A percentile compares a stretch with the other conserved stretches of the same genome.
Conservation (phyloP, 1,140 invertebrate species). For the Charaxes varanes region DNA sequence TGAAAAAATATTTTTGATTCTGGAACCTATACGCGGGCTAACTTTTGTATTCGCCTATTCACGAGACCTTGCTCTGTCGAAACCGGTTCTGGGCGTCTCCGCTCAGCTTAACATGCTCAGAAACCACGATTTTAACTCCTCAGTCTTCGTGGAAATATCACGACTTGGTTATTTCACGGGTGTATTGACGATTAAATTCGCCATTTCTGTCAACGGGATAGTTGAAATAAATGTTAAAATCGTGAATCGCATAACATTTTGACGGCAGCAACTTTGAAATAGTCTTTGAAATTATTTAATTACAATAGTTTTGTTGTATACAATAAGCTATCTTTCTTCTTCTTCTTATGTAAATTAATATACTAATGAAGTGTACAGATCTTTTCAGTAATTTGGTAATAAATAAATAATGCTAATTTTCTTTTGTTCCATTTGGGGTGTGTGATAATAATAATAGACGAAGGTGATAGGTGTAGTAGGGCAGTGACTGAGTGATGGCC, state of each 20-base stretch:
- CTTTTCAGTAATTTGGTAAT: too few species aligned
- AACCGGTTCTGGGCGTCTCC: conserved; percentile 53
- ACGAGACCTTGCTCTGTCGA: conserved; percentile 28
- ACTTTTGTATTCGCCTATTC: conserved; percentile 14
- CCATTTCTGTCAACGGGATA: conserved; percentile 10
- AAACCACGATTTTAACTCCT: conserved; percentile 25
- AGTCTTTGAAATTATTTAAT: too few species aligned
- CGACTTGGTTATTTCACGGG: conserved; percentile 26
- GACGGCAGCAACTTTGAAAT: too few species aligned
- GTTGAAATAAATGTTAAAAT: conserved; percentile 5
- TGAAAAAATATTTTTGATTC: neutral
- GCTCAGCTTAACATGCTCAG: conserved; percentile 29
- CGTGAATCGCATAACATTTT: neutral
- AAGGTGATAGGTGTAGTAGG: too few species aligned
- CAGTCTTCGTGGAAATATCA: conserved; percentile 22
- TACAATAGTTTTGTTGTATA: too few species aligned
- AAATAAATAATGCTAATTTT: too few species aligned
- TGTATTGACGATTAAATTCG: conserved; percentile 17
- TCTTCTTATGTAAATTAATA: too few species aligned
- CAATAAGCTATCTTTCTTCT: too few species aligned
- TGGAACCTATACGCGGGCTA: conserved; percentile 8
- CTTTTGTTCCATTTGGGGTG: too few species aligned
- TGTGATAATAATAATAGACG: too few species aligned
- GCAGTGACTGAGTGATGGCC: too few species aligned
- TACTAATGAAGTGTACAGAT: too few species aligned